A percentile compares a stretch with the other conserved stretches of the same genome.
Conservation (phyloP, 1,140 invertebrate species). For the Saccostrea echinata region DNA sequence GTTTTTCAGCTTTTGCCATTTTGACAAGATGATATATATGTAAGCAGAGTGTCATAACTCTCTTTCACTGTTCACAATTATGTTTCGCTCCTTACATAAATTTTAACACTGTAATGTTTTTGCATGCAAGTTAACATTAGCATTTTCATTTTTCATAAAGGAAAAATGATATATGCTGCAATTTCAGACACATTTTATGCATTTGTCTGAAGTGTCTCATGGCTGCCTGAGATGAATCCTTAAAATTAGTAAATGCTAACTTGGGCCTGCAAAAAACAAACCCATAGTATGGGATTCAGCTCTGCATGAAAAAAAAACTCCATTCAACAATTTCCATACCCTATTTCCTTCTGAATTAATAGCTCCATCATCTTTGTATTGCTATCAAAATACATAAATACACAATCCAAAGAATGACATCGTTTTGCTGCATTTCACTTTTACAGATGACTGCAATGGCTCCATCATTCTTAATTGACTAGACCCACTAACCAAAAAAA, state of each 20-base stretch:
- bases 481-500: neutral
- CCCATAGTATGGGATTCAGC: neutral
- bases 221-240: neutral
- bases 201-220: neutral
- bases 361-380: neutral
- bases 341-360: neutral
- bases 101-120: neutral
- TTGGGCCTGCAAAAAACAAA: neutral
- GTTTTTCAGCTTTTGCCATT: neutral
- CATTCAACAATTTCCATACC: neutral
- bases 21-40: slow-evolving; percentile 6
- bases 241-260: neutral
- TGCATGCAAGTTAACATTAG: slow-evolving; percentile 15
- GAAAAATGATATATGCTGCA: neutral
- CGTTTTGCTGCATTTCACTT: neutral
- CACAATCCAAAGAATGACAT: neutral
- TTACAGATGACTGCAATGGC: slow-evolving; percentile 16
- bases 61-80: neutral
- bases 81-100: slow-evolving; percentile 12
- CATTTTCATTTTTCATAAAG: neutral
- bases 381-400: neutral
- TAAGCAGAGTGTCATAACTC: neutral
- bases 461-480: slow-evolving; percentile 27
- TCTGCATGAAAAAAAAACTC: neutral
- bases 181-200: neutral